Evolutionary conservation across 2,797 vertebrate genomes (phyloP).

Genomic region (Poeciliopsis gracilis): DNA sequence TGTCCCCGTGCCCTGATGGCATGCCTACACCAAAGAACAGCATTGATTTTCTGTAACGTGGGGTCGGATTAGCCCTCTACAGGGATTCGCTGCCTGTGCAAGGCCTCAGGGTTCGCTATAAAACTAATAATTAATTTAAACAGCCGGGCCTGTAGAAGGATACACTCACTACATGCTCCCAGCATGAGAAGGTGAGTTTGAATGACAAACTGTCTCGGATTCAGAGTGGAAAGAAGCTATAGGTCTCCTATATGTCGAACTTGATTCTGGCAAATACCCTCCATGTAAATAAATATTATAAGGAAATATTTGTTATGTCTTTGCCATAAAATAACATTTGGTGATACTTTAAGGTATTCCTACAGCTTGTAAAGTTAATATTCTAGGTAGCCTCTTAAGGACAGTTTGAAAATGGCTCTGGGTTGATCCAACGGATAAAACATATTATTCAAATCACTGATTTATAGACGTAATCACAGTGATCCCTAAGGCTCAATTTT

Average conservation of each 20-base stretch:
- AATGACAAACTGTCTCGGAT: constrained; percentile 73
- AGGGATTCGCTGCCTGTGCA: constrained; percentile 87
- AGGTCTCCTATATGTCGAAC: constrained; percentile 34
- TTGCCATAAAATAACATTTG: constrained; percentile 13
- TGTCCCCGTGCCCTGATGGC: constrained; percentile 83
- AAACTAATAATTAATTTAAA: constrained; percentile 94
- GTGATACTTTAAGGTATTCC: background rate
- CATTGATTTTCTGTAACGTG: constrained; percentile 90
- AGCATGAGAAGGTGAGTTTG: constrained; percentile 60
- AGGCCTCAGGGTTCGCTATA: constrained; percentile 85
- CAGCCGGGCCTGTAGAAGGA: constrained; percentile 80
- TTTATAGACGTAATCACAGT: background rate
- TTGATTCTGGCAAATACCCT: constrained; percentile 24
- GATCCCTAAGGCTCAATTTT: background rate
- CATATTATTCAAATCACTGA: background rate
- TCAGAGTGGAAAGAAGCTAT: constrained; percentile 45
- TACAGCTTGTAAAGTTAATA: background rate
- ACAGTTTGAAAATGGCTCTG: background rate
- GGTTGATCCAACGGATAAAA: background rate
- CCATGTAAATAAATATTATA: background rate
- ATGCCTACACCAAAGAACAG: constrained; percentile 83
- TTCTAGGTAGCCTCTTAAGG: background rate
- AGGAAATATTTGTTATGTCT: background rate
- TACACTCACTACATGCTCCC: constrained; percentile 71
- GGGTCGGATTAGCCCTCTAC: constrained; percentile 87